Evolutionary conservation across 2,888 invertebrate species (phyloP).

Genomic region (Tanytarsus gracilentus): DNA sequence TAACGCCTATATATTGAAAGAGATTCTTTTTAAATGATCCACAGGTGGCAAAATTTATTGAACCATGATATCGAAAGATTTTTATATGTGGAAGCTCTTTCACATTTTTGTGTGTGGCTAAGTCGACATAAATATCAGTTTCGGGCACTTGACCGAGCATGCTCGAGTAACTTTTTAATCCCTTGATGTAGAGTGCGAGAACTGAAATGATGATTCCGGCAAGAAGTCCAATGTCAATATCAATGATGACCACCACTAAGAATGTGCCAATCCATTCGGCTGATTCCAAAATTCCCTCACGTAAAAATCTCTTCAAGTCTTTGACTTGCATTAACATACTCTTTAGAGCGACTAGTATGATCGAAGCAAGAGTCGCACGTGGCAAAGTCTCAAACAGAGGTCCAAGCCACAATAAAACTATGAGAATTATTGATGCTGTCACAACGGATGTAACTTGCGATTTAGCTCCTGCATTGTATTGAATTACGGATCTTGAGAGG

Average conservation of each 20-base stretch:
- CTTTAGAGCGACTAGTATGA: constrained; percentile 65
- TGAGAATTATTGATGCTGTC: constrained; percentile 59
- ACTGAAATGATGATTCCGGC: constrained; percentile 59
- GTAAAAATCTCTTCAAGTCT: constrained; percentile 58
- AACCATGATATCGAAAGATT: constrained; percentile 60
- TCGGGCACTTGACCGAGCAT: constrained; percentile 55
- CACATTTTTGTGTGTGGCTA: constrained; percentile 53
- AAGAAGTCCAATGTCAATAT: constrained; percentile 65
- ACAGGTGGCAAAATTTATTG: constrained; percentile 57
- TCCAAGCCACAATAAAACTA: constrained; percentile 69
- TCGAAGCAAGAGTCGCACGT: constrained; percentile 54
- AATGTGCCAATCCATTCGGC: constrained; percentile 66
- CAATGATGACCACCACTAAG: constrained; percentile 57
- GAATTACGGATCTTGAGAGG: constrained; percentile 58
- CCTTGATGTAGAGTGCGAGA: constrained; percentile 56
- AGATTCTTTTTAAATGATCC: constrained; percentile 49
- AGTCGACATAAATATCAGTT: constrained; percentile 57
- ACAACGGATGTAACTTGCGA: constrained; percentile 74
- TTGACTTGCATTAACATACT: constrained; percentile 65
- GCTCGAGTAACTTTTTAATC: constrained; percentile 52
- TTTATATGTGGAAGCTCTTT: constrained; percentile 54
- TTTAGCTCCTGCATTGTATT: constrained; percentile 68
- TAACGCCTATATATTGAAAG: constrained; percentile 45
- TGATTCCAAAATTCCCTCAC: constrained; percentile 56
- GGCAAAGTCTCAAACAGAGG: constrained; percentile 74